phyloP scores from a whole-genome alignment of 2,113 vertebrate genomes.

The Theristicus caerulescens region DNA sequence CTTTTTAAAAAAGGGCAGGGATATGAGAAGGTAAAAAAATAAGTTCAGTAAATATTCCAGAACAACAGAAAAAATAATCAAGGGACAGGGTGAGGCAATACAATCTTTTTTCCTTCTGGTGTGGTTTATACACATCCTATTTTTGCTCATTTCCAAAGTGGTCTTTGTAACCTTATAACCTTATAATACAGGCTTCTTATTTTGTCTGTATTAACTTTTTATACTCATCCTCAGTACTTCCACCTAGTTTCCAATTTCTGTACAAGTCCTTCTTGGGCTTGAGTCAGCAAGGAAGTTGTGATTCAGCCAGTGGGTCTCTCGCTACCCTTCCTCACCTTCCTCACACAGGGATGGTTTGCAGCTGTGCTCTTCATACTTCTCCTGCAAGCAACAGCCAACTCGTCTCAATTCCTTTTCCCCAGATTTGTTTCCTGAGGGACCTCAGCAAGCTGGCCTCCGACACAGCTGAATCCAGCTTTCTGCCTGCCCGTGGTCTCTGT shows the following conservation, averaged over 20 bases:
- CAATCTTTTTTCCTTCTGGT: neutral
- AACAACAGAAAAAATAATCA: neutral
- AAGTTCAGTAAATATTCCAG: neutral
- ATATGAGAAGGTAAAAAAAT: neutral
- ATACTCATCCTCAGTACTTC: neutral
- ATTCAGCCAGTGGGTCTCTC: neutral
- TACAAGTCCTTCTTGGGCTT: neutral
- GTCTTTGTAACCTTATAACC: neutral
- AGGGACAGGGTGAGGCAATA: neutral
- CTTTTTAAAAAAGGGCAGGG: neutral
- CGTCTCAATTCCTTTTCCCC: neutral
- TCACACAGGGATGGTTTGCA: neutral
- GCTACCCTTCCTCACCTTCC: neutral
- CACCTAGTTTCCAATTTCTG: neutral
- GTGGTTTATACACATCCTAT: neutral
- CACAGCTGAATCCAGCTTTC: rapidly evolving
- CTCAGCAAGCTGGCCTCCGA: neutral
- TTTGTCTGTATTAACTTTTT: neutral
- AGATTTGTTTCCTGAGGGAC: neutral
- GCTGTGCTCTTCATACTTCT: neutral
- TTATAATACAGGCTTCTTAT: neutral
- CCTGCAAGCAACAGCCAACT: neutral
- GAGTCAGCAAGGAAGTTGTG: neutral
- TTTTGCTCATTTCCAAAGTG: constrained; percentile 7
- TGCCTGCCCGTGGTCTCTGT: neutral